Evolutionary conservation across 2,888 invertebrate genomes (phyloP).

Genomic region (Sminthurides aquaticus): DNA sequence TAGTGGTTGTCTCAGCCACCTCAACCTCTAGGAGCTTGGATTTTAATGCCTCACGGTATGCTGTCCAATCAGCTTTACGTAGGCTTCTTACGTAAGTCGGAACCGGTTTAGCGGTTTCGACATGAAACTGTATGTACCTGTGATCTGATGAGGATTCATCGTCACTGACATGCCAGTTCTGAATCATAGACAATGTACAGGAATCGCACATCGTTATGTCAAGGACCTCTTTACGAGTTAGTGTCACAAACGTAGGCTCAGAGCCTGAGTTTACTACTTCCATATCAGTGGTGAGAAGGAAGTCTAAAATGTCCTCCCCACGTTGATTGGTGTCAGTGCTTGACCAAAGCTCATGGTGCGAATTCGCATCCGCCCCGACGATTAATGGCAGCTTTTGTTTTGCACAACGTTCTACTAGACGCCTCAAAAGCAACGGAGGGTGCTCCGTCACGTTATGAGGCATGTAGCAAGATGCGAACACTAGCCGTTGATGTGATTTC

Average conservation of each 20-base stretch:
- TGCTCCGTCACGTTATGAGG: conserved; percentile 14
- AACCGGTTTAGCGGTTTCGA: neutral
- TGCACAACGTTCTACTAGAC: conserved; percentile 16
- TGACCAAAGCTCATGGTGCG: conserved; percentile 27
- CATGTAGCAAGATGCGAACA: conserved; percentile 27
- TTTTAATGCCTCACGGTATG: no score
- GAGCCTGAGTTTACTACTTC: conserved; percentile 23
- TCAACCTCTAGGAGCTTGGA: no score
- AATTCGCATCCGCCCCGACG: conserved; percentile 26
- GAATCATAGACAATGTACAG: neutral
- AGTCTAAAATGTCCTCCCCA: conserved; percentile 20
- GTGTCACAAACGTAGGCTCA: conserved; percentile 25
- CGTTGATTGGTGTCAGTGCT: conserved; percentile 18
- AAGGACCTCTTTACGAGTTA: conserved; percentile 19
- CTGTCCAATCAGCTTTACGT: no score
- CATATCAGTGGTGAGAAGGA: conserved; percentile 9
- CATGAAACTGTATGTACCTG: conserved; percentile 11
- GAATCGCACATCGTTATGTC: conserved; percentile 21
- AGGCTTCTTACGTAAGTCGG: neutral
- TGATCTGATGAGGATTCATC: conserved; percentile 26
- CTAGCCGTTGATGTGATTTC: neutral
- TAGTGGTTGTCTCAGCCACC: no score
- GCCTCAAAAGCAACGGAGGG: neutral
- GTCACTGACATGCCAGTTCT: conserved; percentile 23
- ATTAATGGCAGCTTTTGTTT: conserved; percentile 8